These are phyloP conservation scores for Drosophila dunni DNA, from an alignment of 1,140 invertebrate species.

Conservation along the genomic window DNA sequence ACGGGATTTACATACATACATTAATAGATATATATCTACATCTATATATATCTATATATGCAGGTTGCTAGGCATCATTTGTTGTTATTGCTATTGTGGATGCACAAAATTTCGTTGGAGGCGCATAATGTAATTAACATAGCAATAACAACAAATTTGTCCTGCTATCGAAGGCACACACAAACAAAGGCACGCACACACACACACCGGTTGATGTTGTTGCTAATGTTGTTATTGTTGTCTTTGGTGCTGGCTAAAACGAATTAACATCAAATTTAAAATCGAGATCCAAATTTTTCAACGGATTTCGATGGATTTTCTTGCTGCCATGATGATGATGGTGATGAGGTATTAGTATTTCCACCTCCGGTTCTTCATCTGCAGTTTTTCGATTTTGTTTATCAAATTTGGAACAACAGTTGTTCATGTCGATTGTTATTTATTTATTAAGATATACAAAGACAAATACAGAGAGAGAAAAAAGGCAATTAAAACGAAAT, in stretches of 20 bases:
- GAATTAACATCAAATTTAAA: slow-evolving; percentile 84
- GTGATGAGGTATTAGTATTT: slow-evolving; percentile 81
- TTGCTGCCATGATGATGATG: slow-evolving; percentile 84
- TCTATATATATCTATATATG: slow-evolving; percentile 6
- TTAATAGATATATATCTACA: too few species aligned
- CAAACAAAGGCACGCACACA: slow-evolving; percentile 48
- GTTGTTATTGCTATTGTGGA: slow-evolving; percentile 33
- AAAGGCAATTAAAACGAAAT: slow-evolving; percentile 62
- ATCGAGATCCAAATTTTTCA: slow-evolving; percentile 84
- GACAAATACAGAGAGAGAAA: slow-evolving; percentile 66
- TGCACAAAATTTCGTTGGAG: background rate
- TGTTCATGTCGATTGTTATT: slow-evolving; percentile 28
- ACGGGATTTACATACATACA: background rate
- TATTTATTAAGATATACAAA: slow-evolving; percentile 36
- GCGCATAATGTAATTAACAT: background rate
- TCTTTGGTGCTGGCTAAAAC: slow-evolving; percentile 71
- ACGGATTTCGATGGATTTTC: slow-evolving; percentile 80
- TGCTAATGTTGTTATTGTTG: slow-evolving; percentile 51
- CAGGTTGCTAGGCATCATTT: slow-evolving; percentile 37
- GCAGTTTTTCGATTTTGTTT: slow-evolving; percentile 40
- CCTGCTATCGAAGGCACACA: slow-evolving; percentile 9
- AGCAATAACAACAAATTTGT: slow-evolving; percentile 33
- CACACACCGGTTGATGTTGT: slow-evolving; percentile 63
- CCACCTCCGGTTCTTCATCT: slow-evolving; percentile 77
- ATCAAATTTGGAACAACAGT: slow-evolving; percentile 50